phyloP scores from a whole-genome alignment of 2,113 vertebrate genomes.

The Dasyprocta punctata region DNA sequence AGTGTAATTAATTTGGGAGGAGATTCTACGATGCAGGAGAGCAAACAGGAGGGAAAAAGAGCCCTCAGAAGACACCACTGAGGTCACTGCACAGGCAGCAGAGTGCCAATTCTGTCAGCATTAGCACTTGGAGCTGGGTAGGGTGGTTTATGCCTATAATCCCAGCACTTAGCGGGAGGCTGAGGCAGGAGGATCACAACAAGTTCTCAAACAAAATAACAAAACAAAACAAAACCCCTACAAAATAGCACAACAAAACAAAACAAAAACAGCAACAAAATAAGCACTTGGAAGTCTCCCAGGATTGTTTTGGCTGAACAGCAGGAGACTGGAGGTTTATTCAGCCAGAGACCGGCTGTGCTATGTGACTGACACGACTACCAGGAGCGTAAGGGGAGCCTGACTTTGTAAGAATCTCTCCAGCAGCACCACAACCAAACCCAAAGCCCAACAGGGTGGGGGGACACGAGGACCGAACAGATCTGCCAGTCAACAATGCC shows the following conservation, averaged over 20 bases:
- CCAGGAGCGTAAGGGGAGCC: not conserved
- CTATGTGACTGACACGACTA: not conserved
- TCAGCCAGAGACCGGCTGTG: not conserved
- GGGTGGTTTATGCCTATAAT: not conserved
- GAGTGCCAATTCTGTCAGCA: not conserved
- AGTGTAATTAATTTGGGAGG: not conserved
- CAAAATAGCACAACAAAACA: no score
- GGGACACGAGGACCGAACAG: no score
- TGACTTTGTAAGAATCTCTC: not conserved
- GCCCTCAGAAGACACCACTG: not conserved
- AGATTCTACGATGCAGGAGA: not conserved
- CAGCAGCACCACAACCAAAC: not conserved
- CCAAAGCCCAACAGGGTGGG: not conserved
- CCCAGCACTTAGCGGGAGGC: not conserved
- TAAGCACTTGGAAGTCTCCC: not conserved
- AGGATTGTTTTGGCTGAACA: not conserved
- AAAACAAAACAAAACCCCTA: no score
- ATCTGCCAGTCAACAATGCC: not conserved
- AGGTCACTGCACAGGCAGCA: not conserved
- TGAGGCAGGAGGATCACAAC: not conserved
- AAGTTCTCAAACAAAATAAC: not conserved
- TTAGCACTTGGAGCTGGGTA: not conserved
- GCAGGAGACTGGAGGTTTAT: not conserved
- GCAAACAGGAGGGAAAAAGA: not conserved
- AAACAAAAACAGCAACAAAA: not conserved